These are phyloP conservation scores for Pelmatolapia mariae DNA, from an alignment of 2,113 vertebrate genomes.

Conservation along the genomic window DNA sequence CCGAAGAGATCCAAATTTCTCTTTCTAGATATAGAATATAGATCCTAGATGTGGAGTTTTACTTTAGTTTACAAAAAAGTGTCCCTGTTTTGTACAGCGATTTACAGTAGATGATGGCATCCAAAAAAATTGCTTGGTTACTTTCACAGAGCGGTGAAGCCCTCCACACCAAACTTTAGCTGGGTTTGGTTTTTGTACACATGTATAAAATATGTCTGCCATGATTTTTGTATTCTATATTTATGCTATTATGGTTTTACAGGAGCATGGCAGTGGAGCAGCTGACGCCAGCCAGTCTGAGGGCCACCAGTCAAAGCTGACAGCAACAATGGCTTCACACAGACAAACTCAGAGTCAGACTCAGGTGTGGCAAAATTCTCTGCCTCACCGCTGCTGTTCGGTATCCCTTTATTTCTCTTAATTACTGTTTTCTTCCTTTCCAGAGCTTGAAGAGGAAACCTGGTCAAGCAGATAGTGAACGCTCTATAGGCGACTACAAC, in stretches of 20 bases:
- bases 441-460: constrained; percentile 96
- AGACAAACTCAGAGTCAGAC: constrained; percentile 80
- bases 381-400: fast-evolving
- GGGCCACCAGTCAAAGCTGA: constrained; percentile 85
- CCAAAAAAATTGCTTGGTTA: background rate
- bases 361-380: constrained; percentile 70
- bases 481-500: constrained; percentile 81
- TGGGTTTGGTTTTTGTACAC: background rate
- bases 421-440: background rate
- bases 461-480: constrained; percentile 85
- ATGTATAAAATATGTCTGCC: background rate
- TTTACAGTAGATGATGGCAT: background rate
- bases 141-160: background rate
- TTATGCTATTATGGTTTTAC: background rate
- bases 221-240: background rate
- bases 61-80: fast-evolving
- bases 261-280: constrained; percentile 88
- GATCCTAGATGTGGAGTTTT: background rate
- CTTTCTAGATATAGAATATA: background rate
- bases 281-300: constrained; percentile 90
- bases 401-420: background rate
- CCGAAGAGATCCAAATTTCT: background rate
- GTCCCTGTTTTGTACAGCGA: background rate
- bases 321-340: constrained; percentile 80
- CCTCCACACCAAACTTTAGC: background rate